Base-by-base conservation (phyloP, 2,113 vertebrate genomes). In the Tonatia bakeri region DNA sequence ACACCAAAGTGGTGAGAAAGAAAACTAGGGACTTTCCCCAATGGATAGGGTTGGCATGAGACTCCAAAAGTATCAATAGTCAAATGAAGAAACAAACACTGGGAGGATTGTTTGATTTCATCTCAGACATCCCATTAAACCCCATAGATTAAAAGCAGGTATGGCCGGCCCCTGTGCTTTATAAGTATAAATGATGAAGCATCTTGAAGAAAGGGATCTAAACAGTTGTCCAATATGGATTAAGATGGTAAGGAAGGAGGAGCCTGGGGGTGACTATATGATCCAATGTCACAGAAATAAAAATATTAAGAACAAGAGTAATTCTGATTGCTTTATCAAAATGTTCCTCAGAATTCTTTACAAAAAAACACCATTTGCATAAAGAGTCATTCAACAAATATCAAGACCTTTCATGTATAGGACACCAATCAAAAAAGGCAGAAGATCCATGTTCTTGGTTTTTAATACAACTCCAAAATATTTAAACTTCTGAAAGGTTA, bases 241-340 rank as follows among this genome's bases (percentile, higher is more conserved):
- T 76, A 47, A 80, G 33, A 38, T 56, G n/a, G 70, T 90, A 38
- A 1, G 15, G 70, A 69, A 90, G n/a, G 56, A 84, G 54, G 56
- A 87, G 54, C 20, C 22, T 67, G 26, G 16, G 7, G 36, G 33
- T n/a, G 16, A 31, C 28, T 45, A 70, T 50, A 83, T 17, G 69
- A 82, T 38, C 20, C 0, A 6, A 40, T 7, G n/a, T 19, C 14
- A 77, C 0, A 75, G 16, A 96, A 94, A 79, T 77, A 94, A 91
- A 92, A 43, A 91, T 13, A 38, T 12, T 31, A 59, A 82, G 47
- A 85, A 65, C 45, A 91, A 90, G 4, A 38, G 9, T 73, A n/a
- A 61, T 72, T 92, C 56, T 45, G 31, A 36, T 52, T 75, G 70
- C 43, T 97, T 97, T 95, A 95, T 95, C 96, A 88, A 85, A 89